Base-by-base conservation (phyloP, 2,888 invertebrate genomes). In the Cataglyphis rosenhaueri region DNA sequence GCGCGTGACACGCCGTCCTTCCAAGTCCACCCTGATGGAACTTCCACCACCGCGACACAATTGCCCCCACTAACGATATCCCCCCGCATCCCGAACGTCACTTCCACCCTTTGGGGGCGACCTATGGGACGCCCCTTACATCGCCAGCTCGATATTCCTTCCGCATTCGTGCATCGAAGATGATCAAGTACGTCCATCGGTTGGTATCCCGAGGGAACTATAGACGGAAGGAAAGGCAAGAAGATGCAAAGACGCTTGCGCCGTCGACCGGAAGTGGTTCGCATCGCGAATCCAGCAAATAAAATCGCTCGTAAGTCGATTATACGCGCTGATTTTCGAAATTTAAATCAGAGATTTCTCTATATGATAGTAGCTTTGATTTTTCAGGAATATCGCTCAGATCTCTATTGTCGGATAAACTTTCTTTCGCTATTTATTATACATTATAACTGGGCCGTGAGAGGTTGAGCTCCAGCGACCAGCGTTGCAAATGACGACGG, bases 1-100 rank as follows among this genome's bases (percentile, higher is more conserved):
- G 82, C 87, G 87, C 89, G 89, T 88, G 89, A 81, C 83, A 83
- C 83, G 82, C 75, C 81, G 84, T 88, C 86, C 86, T 87, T 86
- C 86, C 79, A 74, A 73, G 71, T 84, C 83, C 59, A 79, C 71
- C 73, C 83, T 78, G 74, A 84, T 73, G 41, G 52, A 52, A 52
- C 78, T 88, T 84, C 85, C 82, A 84, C 81, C 81, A 81, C 82
- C 85, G 75, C 84, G 68, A 79, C 81, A 78, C 83, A 44, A 76
- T 74, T 73, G 71, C 74, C 84, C 74, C 76, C 86, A 82, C 79
- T 75, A 82, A 76, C 78, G 71, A 82, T 81, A 18, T 25, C 59
- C 57, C 59, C 48, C 82, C 84, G n/a, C 74, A 70, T 52, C 78
- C 64, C 48, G 29, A 35, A 71, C 85, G 35, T 57, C 61, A 64